These are phyloP conservation scores for Lasius platythorax DNA, from an alignment of 2,888 invertebrate genomes.

Conservation along the genomic window DNA sequence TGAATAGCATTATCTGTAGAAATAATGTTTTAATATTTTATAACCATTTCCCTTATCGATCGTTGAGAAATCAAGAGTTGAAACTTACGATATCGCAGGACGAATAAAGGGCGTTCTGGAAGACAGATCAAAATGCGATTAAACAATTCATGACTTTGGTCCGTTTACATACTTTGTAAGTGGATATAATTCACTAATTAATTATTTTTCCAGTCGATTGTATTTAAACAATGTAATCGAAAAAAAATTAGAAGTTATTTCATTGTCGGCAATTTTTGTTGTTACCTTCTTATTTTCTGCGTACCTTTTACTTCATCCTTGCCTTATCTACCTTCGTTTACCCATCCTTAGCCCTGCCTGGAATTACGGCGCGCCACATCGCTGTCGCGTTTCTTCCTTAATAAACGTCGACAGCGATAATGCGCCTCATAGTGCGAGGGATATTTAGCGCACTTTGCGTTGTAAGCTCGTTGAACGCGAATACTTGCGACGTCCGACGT, in stretches of 20 bases:
- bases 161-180: neutral
- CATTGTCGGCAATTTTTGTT: constrained; percentile 12
- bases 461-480: constrained; percentile 54
- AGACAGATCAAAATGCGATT: neutral
- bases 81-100: neutral
- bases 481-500: constrained; percentile 54
- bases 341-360: constrained; percentile 35
- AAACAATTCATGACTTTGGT: neutral
- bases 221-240: constrained; percentile 35
- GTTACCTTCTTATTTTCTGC: constrained; percentile 19
- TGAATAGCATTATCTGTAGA: neutral
- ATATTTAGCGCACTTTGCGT: constrained; percentile 54
- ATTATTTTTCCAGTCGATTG: constrained; percentile 8
- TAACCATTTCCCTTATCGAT: neutral
- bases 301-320: neutral
- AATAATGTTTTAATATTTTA: constrained; percentile 1
- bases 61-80: neutral
- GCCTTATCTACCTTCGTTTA: constrained; percentile 18
- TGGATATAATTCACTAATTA: neutral
- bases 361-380: constrained; percentile 54
- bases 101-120: neutral
- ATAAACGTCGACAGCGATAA: constrained; percentile 58
- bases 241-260: constrained; percentile 37
- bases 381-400: constrained; percentile 55
- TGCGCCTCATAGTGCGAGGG: constrained; percentile 45